Percentiles rank a stretch among this genome's conserved stretches.
Conservation (phyloP, 2,888 invertebrate genomes). For the Drosophila emarginata region DNA sequence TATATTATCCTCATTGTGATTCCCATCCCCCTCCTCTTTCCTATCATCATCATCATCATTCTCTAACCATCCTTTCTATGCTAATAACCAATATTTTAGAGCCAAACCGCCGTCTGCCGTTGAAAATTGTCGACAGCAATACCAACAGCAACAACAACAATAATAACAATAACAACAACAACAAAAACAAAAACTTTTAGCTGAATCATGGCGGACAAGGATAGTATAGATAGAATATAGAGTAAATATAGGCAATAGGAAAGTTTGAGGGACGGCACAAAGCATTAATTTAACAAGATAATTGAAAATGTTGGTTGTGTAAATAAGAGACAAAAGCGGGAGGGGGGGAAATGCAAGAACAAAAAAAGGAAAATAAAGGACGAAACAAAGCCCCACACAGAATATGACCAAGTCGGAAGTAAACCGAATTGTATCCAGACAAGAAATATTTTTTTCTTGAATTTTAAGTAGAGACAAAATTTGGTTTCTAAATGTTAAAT, state of each 20-base stretch:
- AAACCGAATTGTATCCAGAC: no score
- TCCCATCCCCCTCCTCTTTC: no score
- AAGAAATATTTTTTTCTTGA: no score
- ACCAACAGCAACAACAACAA: constrained; percentile 28
- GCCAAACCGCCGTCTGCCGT: constrained; percentile 49
- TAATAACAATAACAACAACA: not conserved
- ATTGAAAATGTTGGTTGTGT: constrained; percentile 40
- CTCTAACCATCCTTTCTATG: constrained; percentile 35
- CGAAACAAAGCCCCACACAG: no score
- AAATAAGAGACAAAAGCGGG: constrained; percentile 17
- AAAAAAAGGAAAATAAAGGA: no score
- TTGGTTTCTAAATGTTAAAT: no score
- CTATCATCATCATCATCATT: not conserved
- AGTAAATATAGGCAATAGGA: constrained; percentile 2
- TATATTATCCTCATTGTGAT: not conserved
- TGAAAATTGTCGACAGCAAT: constrained; percentile 49
- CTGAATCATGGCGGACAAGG: constrained; percentile 49
- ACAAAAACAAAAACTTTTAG: constrained; percentile 29
- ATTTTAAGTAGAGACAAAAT: no score
- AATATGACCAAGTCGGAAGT: no score
- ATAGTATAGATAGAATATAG: constrained; percentile 9
- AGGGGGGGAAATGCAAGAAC: no score
- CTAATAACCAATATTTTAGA: constrained; percentile 73
- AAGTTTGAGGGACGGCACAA: constrained; percentile 22
- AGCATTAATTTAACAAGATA: constrained; percentile 57